Percentiles rank a stretch among this genome's conserved stretches.
phyloP scores from a whole-genome alignment of 2,888 invertebrate species.

The Troglohyphantes excavatus region DNA sequence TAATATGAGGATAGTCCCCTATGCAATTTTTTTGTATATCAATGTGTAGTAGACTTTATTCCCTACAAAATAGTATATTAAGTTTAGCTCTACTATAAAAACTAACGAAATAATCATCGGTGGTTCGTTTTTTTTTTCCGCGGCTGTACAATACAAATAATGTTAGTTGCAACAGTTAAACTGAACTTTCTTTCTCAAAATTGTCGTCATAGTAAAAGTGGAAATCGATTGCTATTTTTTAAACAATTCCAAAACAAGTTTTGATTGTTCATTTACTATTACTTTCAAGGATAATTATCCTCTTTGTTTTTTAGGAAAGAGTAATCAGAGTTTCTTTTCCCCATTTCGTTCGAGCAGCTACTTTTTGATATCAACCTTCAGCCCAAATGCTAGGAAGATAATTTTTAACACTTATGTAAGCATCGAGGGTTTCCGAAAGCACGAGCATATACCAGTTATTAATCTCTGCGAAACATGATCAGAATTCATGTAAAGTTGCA shows the following conservation, averaged over 20 bases:
- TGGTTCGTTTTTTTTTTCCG: too few relatives aligned
- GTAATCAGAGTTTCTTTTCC: not conserved
- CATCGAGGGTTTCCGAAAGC: not conserved
- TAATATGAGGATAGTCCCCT: too few relatives aligned
- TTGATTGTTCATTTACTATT: not conserved
- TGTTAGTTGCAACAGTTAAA: too few relatives aligned
- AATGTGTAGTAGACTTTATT: too few relatives aligned
- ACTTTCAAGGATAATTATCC: not conserved
- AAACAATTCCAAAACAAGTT: not conserved
- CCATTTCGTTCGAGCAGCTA: not conserved
- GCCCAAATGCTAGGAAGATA: not conserved
- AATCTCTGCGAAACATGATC: not conserved
- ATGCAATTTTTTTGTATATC: too few relatives aligned
- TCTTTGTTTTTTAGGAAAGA: not conserved
- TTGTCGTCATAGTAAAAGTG: too few relatives aligned
- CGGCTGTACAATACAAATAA: too few relatives aligned
- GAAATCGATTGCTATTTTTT: too few relatives aligned
- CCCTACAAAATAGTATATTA: too few relatives aligned
- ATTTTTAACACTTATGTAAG: constrained; percentile 3
- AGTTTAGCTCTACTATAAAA: too few relatives aligned
- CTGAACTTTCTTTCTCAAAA: too few relatives aligned
- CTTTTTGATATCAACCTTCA: not conserved
- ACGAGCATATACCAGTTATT: not conserved
- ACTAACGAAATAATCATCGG: too few relatives aligned
- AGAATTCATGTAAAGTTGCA: not conserved